Base-by-base conservation (phyloP, 2,797 vertebrate species). In the Sebastes vulpes region DNA sequence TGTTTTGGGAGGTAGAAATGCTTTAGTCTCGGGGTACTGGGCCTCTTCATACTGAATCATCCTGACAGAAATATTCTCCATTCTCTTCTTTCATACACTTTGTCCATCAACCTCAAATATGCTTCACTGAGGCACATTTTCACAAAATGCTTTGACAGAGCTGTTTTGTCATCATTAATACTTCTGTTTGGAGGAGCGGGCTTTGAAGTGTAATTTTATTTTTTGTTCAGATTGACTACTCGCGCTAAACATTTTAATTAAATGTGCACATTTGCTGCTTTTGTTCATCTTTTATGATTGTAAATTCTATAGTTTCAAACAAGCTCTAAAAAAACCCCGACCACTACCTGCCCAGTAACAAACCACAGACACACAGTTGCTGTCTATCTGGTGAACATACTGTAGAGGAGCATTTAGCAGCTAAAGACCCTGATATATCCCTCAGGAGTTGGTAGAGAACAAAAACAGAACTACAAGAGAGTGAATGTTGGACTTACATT, bases 1-100 rank as follows among this genome's bases (percentile, higher is more conserved):
- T 82, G 83, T 82, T 81, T 84, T 83, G 54, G 64, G 54, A 87
- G 83, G 81, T 89, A 90, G 74, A 93, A 81, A 85, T 81, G 81
- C 75, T 79, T 91, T 78, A 65, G 88, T 76, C 70, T 85, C 42
- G 1, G 57, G 57, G 61, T 72, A 85, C 68, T 86, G 81, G 77
- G 72, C 60, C 63, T 86, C 68, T 68, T 92, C 71, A 65, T 21
- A 52, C 54, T 86, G 38, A 89, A 81, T 86, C 81, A 64, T 3
- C 65, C 32, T 61, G 78, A 83, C 75, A 77, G 74, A 86, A 85
- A 81, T 69, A 28, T 77, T 80, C 81, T 83, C 75, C 5, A 2
- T 71, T 82, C 69, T 83, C 61, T 46, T 71, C 79, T 72, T 72
- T 88, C 73, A 58, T 35, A 71, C 1, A 64, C 68, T 72, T 77